These are phyloP conservation scores for Rambutsinella grinnellia DNA, from an alignment of 2,888 invertebrate species.

Conservation along the genomic window DNA sequence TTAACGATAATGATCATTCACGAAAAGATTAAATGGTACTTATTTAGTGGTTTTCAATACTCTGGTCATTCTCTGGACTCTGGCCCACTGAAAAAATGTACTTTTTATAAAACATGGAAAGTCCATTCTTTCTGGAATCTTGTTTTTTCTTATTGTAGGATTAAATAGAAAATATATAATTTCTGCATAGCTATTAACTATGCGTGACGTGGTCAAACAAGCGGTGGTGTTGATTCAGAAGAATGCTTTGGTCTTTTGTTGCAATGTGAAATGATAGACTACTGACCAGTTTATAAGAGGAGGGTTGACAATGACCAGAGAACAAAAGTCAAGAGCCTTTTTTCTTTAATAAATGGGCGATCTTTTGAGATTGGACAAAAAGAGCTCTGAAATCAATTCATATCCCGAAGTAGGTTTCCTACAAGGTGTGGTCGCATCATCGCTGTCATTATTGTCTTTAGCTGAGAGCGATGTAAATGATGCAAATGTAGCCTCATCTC, in stretches of 20 bases:
- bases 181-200: slow-evolving; percentile 3
- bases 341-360: too few relatives aligned
- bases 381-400: too few relatives aligned
- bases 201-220: slow-evolving; percentile 43
- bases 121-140: not conserved
- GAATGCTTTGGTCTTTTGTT: not conserved
- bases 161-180: not conserved
- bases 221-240: not conserved
- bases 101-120: not conserved
- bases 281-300: not conserved
- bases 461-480: too few relatives aligned
- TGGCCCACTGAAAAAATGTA: too few relatives aligned
- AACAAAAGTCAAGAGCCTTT: not conserved
- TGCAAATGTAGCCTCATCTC: not conserved
- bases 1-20: not conserved
- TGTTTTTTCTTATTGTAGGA: not conserved
- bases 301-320: not conserved
- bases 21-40: too few relatives aligned
- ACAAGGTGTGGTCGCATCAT: slow-evolving; percentile 42
- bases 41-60: too few relatives aligned
- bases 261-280: not conserved
- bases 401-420: not conserved
- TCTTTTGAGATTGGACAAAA: too few relatives aligned
- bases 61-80: too few relatives aligned
- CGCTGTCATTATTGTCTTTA: not conserved